These are phyloP conservation scores for Parazoanthus atlanticus DNA, from an alignment of 92 coral and sea anemone genomes.

Conservation along the genomic window DNA sequence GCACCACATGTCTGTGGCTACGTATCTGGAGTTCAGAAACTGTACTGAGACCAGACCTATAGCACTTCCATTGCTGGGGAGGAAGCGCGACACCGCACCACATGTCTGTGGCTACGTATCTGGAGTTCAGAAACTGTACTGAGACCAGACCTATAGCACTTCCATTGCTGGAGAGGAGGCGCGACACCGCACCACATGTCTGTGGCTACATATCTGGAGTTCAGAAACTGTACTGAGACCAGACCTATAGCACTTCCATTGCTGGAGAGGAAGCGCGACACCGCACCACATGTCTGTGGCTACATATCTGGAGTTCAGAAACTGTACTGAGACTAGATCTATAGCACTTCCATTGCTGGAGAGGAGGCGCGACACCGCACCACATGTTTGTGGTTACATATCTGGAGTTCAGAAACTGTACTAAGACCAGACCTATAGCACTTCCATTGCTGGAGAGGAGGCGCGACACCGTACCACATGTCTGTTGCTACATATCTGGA, in stretches of 20 bases:
- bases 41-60: constrained; percentile 52
- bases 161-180: constrained; percentile 35
- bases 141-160: constrained; percentile 57
- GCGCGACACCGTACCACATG: background rate
- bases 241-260: constrained; percentile 45
- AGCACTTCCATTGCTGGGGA: too few relatives aligned
- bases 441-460: background rate
- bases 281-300: background rate
- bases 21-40: constrained; percentile 28
- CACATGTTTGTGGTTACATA: background rate
- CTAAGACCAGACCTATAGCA: background rate
- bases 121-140: constrained; percentile 35
- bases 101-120: too few relatives aligned
- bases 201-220: too few relatives aligned
- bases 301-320: constrained; percentile 1
- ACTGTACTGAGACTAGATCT: constrained; percentile 43
- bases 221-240: constrained; percentile 51
- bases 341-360: constrained; percentile 24
- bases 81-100: too few relatives aligned
- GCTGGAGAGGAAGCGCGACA: background rate
- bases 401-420: background rate
- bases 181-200: too few relatives aligned
- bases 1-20: too few relatives aligned
- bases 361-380: background rate
- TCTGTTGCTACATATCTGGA: background rate